Conservation (phyloP, 2,888 invertebrate species). For the Nemotelus pantherinus region DNA sequence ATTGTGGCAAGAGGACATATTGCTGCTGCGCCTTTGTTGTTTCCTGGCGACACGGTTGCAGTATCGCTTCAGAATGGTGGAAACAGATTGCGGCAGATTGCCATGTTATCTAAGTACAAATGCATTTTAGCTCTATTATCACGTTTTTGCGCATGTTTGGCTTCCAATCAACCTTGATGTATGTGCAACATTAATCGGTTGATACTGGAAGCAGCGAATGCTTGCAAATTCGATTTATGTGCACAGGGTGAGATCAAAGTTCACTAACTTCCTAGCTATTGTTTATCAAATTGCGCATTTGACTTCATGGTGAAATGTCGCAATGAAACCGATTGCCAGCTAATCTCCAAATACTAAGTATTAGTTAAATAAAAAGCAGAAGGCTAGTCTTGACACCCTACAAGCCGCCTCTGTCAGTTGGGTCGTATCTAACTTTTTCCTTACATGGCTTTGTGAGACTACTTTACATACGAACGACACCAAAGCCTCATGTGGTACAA, state of each 20-base stretch:
- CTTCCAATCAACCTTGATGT: conserved; percentile 21
- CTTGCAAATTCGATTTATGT: background rate
- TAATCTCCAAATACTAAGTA: no score
- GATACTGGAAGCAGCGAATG: conserved; percentile 1
- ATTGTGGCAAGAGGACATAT: conserved; percentile 15
- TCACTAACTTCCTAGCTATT: no score
- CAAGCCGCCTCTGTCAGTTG: no score
- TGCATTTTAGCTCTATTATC: conserved; percentile 25
- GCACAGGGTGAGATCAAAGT: no score
- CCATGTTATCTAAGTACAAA: conserved; percentile 39
- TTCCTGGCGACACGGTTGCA: background rate
- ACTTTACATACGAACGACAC: conserved; percentile 31
- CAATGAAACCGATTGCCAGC: no score
- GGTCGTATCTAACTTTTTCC: background rate
- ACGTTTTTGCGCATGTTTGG: conserved; percentile 36
- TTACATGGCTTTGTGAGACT: conserved; percentile 18
- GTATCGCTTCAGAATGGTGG: conserved; percentile 14
- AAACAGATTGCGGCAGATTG: conserved; percentile 42
- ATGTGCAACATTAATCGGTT: conserved; percentile 27
- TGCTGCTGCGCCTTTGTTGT: conserved; percentile 13
- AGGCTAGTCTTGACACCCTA: no score
- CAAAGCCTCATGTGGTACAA: conserved; percentile 27
- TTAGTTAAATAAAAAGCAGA: no score
- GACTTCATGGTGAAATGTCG: no score
- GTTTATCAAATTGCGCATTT: no score